Evolutionary conservation across 37 sponge, comb jelly and placozoan genomes (phyloP).

Genomic region (Beroe forskalii): DNA sequence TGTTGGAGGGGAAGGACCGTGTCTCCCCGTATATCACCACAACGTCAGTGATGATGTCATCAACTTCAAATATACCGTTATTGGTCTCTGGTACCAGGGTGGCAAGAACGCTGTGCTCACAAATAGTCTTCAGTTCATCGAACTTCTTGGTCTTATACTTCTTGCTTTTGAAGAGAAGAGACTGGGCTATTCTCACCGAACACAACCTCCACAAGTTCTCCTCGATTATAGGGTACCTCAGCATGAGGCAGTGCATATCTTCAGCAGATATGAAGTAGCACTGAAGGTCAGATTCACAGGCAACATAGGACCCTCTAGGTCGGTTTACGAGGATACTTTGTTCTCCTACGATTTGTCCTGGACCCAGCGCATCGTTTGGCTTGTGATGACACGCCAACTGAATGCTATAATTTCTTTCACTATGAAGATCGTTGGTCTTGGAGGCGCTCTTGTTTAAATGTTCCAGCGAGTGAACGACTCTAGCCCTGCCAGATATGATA

Average conservation of each 20-base stretch:
- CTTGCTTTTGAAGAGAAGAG: slow-evolving; percentile 67
- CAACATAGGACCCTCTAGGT: slow-evolving; percentile 37
- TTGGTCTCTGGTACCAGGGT: slow-evolving; percentile 45
- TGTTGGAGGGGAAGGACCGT: slow-evolving; percentile 39
- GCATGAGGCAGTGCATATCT: slow-evolving; percentile 70
- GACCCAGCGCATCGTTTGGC: slow-evolving; percentile 68
- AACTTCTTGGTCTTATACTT: slow-evolving; percentile 21
- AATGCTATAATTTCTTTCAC: not conserved
- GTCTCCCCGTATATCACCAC: slow-evolving; percentile 29
- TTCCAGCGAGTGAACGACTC: slow-evolving; percentile 10
- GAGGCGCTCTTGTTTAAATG: not conserved
- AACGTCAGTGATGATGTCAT: slow-evolving; percentile 12
- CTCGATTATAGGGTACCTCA: slow-evolving; percentile 72
- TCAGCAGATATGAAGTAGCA: slow-evolving; percentile 70
- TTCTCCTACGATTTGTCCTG: slow-evolving; percentile 84
- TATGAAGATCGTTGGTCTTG: not conserved
- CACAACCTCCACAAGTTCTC: slow-evolving; percentile 80
- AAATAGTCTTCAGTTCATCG: not conserved
- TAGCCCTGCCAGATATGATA: slow-evolving; percentile 73
- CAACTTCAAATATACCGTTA: slow-evolving; percentile 39
- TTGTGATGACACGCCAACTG: slow-evolving; percentile 44
- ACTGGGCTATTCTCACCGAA: slow-evolving; percentile 74
- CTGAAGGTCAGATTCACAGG: slow-evolving; percentile 79
- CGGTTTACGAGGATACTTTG: slow-evolving; percentile 69
- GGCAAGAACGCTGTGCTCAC: slow-evolving; percentile 22